Conservation (phyloP, 2,888 invertebrate genomes). For the Holacanthella duospinosa region DNA sequence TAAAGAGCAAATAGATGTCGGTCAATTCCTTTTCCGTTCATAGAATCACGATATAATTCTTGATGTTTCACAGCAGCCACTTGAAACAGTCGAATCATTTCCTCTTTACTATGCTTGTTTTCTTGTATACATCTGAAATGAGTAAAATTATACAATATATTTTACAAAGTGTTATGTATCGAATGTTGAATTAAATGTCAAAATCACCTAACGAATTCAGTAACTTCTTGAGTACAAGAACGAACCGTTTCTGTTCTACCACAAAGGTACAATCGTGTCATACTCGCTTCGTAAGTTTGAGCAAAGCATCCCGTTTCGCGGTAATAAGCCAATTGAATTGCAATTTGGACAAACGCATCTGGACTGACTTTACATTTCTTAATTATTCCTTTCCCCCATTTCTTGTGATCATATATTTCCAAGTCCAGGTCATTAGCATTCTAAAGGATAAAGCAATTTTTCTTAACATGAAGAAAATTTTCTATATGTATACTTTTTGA, state of each 20-base stretch:
- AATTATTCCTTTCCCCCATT: constrained; percentile 46
- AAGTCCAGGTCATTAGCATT: constrained; percentile 44
- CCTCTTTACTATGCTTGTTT: constrained; percentile 38
- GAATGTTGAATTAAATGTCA: no score
- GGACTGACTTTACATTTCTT: constrained; percentile 46
- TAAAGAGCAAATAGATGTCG: constrained; percentile 46
- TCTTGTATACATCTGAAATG: constrained; percentile 41
- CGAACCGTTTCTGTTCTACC: constrained; percentile 47
- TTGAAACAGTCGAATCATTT: constrained; percentile 41
- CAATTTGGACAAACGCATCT: constrained; percentile 47
- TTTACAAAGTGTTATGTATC: not conserved
- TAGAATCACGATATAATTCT: constrained; percentile 44
- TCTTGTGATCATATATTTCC: constrained; percentile 41
- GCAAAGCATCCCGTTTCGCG: constrained; percentile 43
- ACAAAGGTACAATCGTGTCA: constrained; percentile 44
- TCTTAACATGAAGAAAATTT: no score
- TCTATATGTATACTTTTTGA: constrained; percentile 36
- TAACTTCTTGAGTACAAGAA: constrained; percentile 42
- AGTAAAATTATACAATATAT: not conserved
- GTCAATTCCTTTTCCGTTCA: constrained; percentile 46
- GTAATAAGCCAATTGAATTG: constrained; percentile 44
- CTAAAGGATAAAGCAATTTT: constrained; percentile 35
- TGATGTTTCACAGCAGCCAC: constrained; percentile 43
- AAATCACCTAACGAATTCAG: constrained; percentile 42
- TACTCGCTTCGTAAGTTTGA: constrained; percentile 46